These are phyloP conservation scores for Drosophila subquinaria DNA, from an alignment of 2,888 invertebrate species.

Conservation along the genomic window DNA sequence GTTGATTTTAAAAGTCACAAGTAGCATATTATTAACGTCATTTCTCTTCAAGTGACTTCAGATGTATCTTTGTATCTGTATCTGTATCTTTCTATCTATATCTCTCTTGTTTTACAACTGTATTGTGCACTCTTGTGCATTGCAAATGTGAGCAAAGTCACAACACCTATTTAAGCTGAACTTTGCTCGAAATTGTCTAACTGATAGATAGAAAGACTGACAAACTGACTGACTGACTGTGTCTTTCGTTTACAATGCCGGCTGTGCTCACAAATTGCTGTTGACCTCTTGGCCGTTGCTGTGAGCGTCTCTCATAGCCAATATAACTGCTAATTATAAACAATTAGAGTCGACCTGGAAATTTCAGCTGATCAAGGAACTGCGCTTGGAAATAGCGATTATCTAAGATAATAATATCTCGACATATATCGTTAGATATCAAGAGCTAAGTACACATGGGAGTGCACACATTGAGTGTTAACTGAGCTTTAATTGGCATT, in stretches of 20 bases:
- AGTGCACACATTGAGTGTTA: conserved; percentile 12
- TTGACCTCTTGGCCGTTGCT: conserved; percentile 64
- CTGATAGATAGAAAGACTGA: conserved; percentile 8
- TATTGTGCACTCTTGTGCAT: conserved; percentile 44
- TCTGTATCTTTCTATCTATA: conserved; percentile 2
- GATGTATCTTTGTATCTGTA: conserved; percentile 23
- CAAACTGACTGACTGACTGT: conserved; percentile 17
- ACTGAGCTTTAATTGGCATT: conserved; percentile 22
- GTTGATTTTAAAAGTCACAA: conserved; percentile 45
- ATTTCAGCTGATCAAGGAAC: conserved; percentile 17
- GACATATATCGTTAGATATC: conserved; percentile 12
- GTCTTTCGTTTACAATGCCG: conserved; percentile 33
- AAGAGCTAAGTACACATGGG: conserved; percentile 11
- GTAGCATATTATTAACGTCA: conserved; percentile 47
- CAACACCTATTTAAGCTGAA: conserved; percentile 66
- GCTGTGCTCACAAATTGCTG: conserved; percentile 47
- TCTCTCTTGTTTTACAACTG: conserved; percentile 11
- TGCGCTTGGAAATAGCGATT: conserved; percentile 26
- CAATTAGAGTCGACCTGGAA: conserved; percentile 33
- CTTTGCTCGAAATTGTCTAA: conserved; percentile 66
- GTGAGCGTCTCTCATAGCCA: background rate
- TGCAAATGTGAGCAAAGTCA: conserved; percentile 61
- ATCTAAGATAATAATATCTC: conserved; percentile 20
- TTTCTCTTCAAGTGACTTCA: conserved; percentile 24
- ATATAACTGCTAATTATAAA: conserved; percentile 48